Evolutionary conservation across 2,888 invertebrate genomes (phyloP).

Genomic region (Argyresthia albistria): DNA sequence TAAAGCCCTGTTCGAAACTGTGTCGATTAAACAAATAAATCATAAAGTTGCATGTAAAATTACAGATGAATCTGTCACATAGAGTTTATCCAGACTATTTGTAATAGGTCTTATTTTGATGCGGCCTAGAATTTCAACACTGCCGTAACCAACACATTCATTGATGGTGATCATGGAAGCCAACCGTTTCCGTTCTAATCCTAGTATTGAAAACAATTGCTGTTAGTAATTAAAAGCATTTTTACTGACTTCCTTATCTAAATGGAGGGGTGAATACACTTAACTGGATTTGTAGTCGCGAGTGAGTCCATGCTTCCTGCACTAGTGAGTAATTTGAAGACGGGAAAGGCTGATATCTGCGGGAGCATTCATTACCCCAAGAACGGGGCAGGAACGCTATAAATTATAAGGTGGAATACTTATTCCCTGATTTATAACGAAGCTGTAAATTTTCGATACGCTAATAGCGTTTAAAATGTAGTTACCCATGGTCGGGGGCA

Average conservation of each 20-base stretch:
- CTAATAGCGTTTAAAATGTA: neutral
- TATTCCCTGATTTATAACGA: conserved; percentile 58
- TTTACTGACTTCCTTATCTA: conserved; percentile 49
- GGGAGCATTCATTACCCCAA: conserved; percentile 61
- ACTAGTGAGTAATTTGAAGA: conserved; percentile 61
- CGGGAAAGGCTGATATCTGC: conserved; percentile 58
- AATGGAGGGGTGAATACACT: conserved; percentile 55
- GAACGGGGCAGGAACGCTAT: conserved; percentile 50
- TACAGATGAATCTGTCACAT: too few species aligned
- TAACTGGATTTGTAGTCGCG: conserved; percentile 57
- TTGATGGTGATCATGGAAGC: too few species aligned
- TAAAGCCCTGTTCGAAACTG: too few species aligned
- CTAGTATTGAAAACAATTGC: conserved; percentile 52
- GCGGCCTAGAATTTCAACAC: too few species aligned
- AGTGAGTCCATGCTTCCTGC: conserved; percentile 53
- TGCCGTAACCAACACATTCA: too few species aligned
- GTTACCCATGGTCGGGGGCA: neutral
- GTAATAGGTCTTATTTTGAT: too few species aligned
- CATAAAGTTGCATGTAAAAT: too few species aligned
- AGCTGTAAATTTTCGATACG: conserved; percentile 34
- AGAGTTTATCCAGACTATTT: too few species aligned
- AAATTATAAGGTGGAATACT: conserved; percentile 60
- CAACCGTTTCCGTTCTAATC: neutral
- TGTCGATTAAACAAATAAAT: too few species aligned
- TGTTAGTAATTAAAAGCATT: conserved; percentile 36